Conservation (phyloP, 2,888 invertebrate genomes). For the Meloe dianella region DNA sequence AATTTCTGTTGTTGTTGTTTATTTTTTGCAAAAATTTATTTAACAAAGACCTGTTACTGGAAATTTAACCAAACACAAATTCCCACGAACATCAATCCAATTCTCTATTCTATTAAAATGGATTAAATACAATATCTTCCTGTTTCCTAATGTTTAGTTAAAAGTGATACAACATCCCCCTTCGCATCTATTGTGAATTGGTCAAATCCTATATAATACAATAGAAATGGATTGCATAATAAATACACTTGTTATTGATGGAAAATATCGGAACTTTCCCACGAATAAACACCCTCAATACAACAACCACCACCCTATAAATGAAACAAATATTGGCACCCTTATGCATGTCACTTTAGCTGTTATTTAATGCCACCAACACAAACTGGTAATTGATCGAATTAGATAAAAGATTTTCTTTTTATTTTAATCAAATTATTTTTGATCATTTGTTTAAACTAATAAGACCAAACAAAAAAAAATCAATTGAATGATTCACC, state of each 20-base stretch:
- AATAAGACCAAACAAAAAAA: too few species aligned
- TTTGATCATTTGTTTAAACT: neutral
- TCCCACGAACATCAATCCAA: constrained; percentile 1
- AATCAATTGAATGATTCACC: constrained; percentile 1
- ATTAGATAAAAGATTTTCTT: neutral
- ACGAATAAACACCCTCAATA: neutral
- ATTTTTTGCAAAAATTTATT: neutral
- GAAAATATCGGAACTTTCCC: constrained; percentile 7
- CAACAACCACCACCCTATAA: neutral
- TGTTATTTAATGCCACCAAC: neutral
- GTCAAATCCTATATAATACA: constrained; percentile 6
- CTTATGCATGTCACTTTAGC: neutral
- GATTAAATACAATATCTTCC: constrained; percentile 13
- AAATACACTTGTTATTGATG: neutral
- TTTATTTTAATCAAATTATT: neutral
- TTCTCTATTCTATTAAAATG: neutral
- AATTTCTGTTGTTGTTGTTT: neutral
- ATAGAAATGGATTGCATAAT: neutral
- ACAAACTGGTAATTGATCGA: neutral
- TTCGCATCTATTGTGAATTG: neutral
- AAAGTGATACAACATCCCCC: constrained; percentile 10
- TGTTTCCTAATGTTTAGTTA: neutral
- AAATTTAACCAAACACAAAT: neutral
- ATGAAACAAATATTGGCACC: constrained; percentile 1
- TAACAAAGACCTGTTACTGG: neutral